Percentiles rank a stretch among this genome's conserved stretches.
These are phyloP conservation scores for Thunnus thynnus DNA, from an alignment of 2,113 vertebrate species.

Conservation along the genomic window DNA sequence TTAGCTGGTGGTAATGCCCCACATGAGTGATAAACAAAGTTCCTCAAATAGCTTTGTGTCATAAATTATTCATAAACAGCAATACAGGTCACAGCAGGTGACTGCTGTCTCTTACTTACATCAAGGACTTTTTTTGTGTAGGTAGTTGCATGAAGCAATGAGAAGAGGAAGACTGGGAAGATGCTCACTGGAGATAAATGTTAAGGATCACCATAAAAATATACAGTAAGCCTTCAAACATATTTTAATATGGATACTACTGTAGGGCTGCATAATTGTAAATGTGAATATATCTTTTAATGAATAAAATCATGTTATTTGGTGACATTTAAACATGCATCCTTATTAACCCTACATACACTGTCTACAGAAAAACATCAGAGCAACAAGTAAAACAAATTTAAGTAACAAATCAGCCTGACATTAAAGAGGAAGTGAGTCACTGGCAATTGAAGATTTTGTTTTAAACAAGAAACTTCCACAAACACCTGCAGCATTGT, in stretches of 20 bases:
- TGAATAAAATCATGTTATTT: neutral
- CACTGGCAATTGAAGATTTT: too few relatives aligned
- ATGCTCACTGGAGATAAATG: constrained; percentile 92
- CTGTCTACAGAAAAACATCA: too few relatives aligned
- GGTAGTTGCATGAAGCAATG: constrained; percentile 96
- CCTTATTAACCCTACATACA: too few relatives aligned
- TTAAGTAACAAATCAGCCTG: neutral
- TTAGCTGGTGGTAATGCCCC: constrained; percentile 20
- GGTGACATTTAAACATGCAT: neutral
- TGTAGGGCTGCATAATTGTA: too few relatives aligned
- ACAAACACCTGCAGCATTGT: neutral
- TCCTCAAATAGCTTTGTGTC: constrained; percentile 2
- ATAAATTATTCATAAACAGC: constrained; percentile 1
- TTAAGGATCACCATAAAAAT: constrained; percentile 83
- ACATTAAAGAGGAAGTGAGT: too few relatives aligned
- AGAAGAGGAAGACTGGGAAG: constrained; percentile 97
- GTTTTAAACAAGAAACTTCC: neutral
- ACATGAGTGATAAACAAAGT: neutral
- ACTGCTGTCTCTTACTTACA: constrained; percentile 86
- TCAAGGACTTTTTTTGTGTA: constrained; percentile 98
- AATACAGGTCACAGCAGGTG: neutral
- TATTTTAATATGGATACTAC: neutral
- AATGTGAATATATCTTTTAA: neutral
- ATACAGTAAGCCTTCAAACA: neutral
- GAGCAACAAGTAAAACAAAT: neutral